Evolutionary conservation across 53 echinoderm and acorn worm genomes (phyloP), one percentile per base, ranked within the genome.

Genomic region (Stichopus horrens): DNA sequence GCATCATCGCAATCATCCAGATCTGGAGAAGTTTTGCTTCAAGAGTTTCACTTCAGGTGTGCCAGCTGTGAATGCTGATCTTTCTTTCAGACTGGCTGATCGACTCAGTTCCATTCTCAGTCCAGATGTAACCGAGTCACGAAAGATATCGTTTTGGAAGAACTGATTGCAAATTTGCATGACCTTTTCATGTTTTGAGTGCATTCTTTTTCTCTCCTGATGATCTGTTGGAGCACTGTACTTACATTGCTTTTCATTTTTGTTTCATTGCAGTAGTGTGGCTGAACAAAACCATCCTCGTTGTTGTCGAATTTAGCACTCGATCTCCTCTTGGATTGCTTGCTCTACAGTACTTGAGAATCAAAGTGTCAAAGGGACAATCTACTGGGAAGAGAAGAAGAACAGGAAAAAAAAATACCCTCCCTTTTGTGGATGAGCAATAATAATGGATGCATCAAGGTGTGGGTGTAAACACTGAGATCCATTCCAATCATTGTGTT

Each of bases 401-500:
- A 80, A 18, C 80, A 23, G 51, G 9, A 14, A 23, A n/a, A 16
- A 56, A 80, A 21, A 55, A 19, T 7, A 9, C 57, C 53, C 37
- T 2, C 37, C 37, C 2, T 37, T 37, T 55, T 20, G 53, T 80
- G 80, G 56, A 54, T 80, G 56, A 80, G 56, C 80, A 80, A 55
- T 55, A 55, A 80, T 80, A 80, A 80, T 80, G 80, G 80, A 19
- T 57, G 80, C 57, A 80, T 80, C 80, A 55, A 80, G 80, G 80
- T 80, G 80, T 80, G 80, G 80, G 16, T 80, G 80, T 80, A 80
- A 55, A 80, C 80, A 80, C 80, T 80, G 56, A 80, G 56, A 55
- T 18, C 80, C 80, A 80, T 55, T 80, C 80, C 58, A 80, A 80
- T 56, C 56, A 16, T 80, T 51, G 54, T 80, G 53, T 55, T n/a